These are phyloP conservation scores for Apogon talboti DNA, from an alignment of 2,797 vertebrate genomes.

Conservation along the genomic window DNA sequence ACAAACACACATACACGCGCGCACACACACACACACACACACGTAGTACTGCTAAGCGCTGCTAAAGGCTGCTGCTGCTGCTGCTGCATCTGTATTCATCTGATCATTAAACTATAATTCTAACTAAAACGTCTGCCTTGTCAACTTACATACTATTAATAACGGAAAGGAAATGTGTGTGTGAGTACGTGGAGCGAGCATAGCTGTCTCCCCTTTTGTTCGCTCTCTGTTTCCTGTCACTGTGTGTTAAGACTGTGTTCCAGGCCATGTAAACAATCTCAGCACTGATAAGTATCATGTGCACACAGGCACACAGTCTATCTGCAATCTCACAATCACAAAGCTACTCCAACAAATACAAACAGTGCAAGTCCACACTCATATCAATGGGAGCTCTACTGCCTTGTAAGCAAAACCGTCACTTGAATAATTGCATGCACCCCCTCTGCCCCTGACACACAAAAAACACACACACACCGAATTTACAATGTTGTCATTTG, in stretches of 20 bases:
- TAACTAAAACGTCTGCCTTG: not conserved
- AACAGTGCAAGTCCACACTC: conserved; percentile 7
- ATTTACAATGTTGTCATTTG: conserved; percentile 8
- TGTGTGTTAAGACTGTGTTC: conserved; percentile 39
- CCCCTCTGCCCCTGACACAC: not conserved
- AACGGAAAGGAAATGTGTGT: not conserved
- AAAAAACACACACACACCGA: not conserved
- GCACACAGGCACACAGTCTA: conserved; percentile 14
- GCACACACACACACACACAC: no score
- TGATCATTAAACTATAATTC: conserved; percentile 8
- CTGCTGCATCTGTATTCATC: not conserved
- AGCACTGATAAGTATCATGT: conserved; percentile 39
- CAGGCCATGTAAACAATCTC: conserved; percentile 45
- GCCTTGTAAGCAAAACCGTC: conserved; percentile 37
- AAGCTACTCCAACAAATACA: conserved; percentile 3
- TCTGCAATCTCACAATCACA: conserved; percentile 8
- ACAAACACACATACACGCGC: not conserved
- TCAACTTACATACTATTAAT: not conserved
- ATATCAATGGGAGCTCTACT: conserved; percentile 12
- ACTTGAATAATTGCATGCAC: conserved; percentile 23
- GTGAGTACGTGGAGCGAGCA: conserved; percentile 11
- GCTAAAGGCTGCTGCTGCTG: not conserved
- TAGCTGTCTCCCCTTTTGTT: not conserved
- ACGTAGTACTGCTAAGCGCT: not conserved
- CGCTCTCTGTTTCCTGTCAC: conserved; percentile 29